A percentile compares a stretch with the other conserved stretches of the same genome.
phyloP scores from a whole-genome alignment of 2,888 invertebrate species.

The Eledona agricola region DNA sequence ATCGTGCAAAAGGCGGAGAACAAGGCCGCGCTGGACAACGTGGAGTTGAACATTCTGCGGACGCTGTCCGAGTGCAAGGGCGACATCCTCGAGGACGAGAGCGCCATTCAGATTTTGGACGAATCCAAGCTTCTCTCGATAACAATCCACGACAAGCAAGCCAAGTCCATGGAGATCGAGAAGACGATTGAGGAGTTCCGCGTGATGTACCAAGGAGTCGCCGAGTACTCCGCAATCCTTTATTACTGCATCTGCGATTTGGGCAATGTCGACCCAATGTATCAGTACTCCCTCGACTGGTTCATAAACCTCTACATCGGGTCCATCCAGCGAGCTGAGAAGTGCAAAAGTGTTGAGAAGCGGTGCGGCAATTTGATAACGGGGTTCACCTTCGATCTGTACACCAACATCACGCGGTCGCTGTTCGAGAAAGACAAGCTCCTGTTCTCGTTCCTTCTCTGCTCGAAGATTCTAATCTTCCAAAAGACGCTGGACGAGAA shows the following conservation, averaged over 20 bases:
- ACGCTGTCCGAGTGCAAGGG: slow-evolving; percentile 85
- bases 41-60: slow-evolving; percentile 88
- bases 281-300: slow-evolving; percentile 87
- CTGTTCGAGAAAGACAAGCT: slow-evolving; percentile 87
- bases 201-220: slow-evolving; percentile 78
- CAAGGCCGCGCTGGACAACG: slow-evolving; percentile 80
- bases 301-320: slow-evolving; percentile 83
- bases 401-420: slow-evolving; percentile 82
- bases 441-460: slow-evolving; percentile 82
- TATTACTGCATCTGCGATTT: slow-evolving; percentile 86
- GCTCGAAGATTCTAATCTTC: slow-evolving; percentile 73
- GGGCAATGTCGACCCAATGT: slow-evolving; percentile 88
- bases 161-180: slow-evolving; percentile 79
- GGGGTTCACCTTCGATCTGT: slow-evolving; percentile 82
- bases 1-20: slow-evolving; percentile 84
- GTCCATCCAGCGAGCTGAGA: slow-evolving; percentile 79
- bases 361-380: slow-evolving; percentile 75
- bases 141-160: slow-evolving; percentile 85
- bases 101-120: slow-evolving; percentile 86
- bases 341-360: slow-evolving; percentile 75
- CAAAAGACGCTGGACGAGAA: slow-evolving; percentile 68
- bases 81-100: slow-evolving; percentile 91
- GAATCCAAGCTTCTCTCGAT: slow-evolving; percentile 83
- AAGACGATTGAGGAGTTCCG: slow-evolving; percentile 79
- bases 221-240: slow-evolving; percentile 80